Base-by-base conservation (phyloP, 2,888 invertebrate species). In the Oxystoma pomonae region DNA sequence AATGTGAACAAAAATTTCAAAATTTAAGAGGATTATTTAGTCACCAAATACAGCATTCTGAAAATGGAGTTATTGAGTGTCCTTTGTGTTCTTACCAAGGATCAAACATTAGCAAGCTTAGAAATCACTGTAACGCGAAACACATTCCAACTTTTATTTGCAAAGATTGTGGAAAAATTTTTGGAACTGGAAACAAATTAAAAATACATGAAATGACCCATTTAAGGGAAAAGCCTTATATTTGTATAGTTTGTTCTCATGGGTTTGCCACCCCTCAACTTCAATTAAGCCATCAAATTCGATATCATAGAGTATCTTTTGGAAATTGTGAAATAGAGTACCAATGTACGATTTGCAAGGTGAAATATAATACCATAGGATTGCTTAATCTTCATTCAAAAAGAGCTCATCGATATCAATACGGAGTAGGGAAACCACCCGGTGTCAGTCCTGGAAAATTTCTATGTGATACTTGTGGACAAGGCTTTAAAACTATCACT, bases 121-220 rank as follows among this genome's bases (percentile, higher is more conserved):
- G 73, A 12, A 69, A 70, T 1, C 79, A 78, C 65, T 68, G 78
- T 1, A 76, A 78, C 58, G 70, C 73, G 9, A 73, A 70, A 17
- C 79, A 79, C 64, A 67, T 75, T 7, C 77, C 81, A 65, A 80
- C 81, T 58, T 84, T 83, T 72, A 79, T 81, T 62, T 85, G 85
- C 71, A 80, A 82, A 58, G 80, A 80, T 7, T 85, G 85, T 70
- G 81, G 81, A 63, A 84, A 84, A 73, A 83, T 83, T 12, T 85
- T 84, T 67, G 83, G 82, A 75, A 82, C 83, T 70, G 78, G 79
- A 35, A 80, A 81, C 53, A 79, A 82, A 69, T 82, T 82, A 60
- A 81, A 82, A 70, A 84, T 84, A 64, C 85, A 85, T 73, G 53
- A 19, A 49, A 20, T 63, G 12, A 72, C 75, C 16, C 84, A 66